Conservation (phyloP, 37 sponge, comb jelly and placozoan species). For the Chondrilla cf. caribensis region DNA sequence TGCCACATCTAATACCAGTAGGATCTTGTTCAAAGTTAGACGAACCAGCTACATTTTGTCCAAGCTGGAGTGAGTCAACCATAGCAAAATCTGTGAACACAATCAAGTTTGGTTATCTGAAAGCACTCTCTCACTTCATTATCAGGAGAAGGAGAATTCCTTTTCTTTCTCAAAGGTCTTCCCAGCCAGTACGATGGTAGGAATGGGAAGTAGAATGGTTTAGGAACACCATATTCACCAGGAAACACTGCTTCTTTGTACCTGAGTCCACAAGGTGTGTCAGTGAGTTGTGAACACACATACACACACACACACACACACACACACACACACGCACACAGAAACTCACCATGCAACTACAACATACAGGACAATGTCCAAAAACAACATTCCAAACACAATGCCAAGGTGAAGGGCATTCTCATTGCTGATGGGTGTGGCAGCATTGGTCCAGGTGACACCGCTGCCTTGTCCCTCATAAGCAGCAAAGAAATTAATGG, state of each 20-base stretch:
- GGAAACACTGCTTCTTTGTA: conserved; percentile 90
- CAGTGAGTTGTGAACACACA: too few relatives aligned
- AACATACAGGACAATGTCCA: conserved; percentile 78
- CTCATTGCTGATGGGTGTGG: conserved; percentile 45
- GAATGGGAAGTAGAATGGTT: conserved; percentile 53
- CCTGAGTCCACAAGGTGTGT: conserved; percentile 29
- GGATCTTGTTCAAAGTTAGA: conserved; percentile 59
- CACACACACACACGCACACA: too few relatives aligned
- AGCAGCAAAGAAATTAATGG: conserved; percentile 46
- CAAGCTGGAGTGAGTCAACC: too few relatives aligned
- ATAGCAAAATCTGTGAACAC: too few relatives aligned
- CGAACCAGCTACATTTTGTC: too few relatives aligned
- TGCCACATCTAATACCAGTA: conserved; percentile 53
- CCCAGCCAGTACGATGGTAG: conserved; percentile 48
- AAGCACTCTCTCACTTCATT: too few relatives aligned
- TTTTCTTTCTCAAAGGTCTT: conserved; percentile 1
- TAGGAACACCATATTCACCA: conserved; percentile 84
- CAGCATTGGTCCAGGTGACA: conserved; percentile 68
- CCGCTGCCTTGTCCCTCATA: conserved; percentile 68
- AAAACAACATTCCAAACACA: conserved; percentile 80
- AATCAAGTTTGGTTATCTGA: too few relatives aligned
- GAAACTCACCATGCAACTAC: conserved; percentile 77
- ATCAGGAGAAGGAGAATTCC: not conserved
- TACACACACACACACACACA: too few relatives aligned
- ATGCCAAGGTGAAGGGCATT: conserved; percentile 67